Evolutionary conservation across 2,113 vertebrate species (phyloP).

Genomic region (Peromyscus polionotus): DNA sequence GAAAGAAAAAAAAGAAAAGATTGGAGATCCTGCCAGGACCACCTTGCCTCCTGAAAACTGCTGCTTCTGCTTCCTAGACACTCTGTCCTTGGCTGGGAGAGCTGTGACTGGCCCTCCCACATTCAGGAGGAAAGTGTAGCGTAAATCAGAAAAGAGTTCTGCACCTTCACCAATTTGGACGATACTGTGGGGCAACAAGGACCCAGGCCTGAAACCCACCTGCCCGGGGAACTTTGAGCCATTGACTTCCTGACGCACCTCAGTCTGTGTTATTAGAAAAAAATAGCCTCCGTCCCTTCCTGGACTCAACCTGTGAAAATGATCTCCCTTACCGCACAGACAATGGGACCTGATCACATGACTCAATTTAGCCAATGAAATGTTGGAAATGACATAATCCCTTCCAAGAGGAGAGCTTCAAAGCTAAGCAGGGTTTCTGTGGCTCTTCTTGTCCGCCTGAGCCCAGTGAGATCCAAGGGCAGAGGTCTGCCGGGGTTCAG

Average conservation of each 20-base stretch:
- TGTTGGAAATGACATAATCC: background rate
- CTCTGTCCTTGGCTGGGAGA: background rate
- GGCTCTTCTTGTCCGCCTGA: background rate
- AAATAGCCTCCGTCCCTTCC: background rate
- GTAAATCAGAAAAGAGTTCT: background rate
- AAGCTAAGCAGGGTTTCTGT: background rate
- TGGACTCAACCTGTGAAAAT: background rate
- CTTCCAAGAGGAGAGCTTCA: background rate
- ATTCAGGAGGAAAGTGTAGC: background rate
- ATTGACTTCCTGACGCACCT: background rate
- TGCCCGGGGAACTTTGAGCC: background rate
- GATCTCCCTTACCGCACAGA: background rate
- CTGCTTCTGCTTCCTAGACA: background rate
- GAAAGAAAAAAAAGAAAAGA: background rate
- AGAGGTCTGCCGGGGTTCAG: background rate
- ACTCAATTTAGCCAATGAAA: background rate
- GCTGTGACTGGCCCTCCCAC: background rate
- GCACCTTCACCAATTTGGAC: background rate
- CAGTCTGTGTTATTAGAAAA: background rate
- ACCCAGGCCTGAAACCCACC: background rate
- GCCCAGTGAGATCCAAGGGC: background rate
- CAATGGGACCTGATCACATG: background rate
- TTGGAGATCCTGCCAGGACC: background rate
- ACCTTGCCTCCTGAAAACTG: background rate
- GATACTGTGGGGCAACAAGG: background rate